A percentile compares a stretch with the other conserved stretches of the same genome.
These are phyloP conservation scores for Dicrostonyx torquatus DNA, from an alignment of 2,797 vertebrate species.

Conservation along the genomic window DNA sequence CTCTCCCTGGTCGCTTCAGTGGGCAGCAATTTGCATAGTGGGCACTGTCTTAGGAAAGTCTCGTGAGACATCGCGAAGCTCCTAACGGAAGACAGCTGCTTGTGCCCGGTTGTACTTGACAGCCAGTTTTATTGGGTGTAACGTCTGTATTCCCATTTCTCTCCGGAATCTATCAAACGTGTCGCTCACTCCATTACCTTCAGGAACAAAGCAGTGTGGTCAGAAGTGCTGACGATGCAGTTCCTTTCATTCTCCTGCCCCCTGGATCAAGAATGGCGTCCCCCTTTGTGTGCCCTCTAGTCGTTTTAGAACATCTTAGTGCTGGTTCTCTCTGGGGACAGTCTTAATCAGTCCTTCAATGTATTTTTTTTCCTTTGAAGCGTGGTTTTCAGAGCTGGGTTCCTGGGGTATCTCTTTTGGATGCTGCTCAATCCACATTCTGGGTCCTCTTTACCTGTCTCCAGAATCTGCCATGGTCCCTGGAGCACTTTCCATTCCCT, in stretches of 20 bases:
- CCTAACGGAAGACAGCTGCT: too few species aligned
- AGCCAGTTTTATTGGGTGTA: not conserved
- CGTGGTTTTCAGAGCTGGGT: not conserved
- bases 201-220: not conserved
- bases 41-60: not conserved
- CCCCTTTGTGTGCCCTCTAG: not conserved
- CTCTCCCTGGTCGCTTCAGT: not conserved
- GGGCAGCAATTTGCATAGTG: not conserved
- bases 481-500: not conserved
- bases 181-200: not conserved
- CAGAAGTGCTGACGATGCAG: not conserved
- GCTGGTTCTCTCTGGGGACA: too few species aligned
- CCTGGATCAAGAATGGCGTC: not conserved
- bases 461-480: not conserved
- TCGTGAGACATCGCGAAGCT: fast-evolving
- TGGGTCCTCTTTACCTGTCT: not conserved
- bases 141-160: not conserved
- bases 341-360: not conserved
- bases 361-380: not conserved
- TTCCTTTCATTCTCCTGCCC: not conserved
- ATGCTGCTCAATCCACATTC: not conserved
- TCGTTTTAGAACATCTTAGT: not conserved
- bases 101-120: not conserved
- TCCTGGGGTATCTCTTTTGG: not conserved
- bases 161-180: not conserved